Evolutionary conservation across 1,140 invertebrate genomes (phyloP).

Genomic region (Drosophila sproati): DNA sequence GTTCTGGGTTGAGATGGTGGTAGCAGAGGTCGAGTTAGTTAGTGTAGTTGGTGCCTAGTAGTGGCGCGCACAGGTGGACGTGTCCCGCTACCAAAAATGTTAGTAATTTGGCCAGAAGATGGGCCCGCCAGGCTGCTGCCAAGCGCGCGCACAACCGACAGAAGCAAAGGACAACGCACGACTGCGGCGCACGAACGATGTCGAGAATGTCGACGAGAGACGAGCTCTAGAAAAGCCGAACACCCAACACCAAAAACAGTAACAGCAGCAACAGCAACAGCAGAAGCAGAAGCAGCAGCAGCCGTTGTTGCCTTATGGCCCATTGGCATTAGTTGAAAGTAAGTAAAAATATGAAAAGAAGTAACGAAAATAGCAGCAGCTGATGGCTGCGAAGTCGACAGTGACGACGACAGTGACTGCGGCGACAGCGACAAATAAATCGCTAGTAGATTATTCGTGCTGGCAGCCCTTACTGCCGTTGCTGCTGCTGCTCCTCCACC

Average conservation of each 20-base stretch:
- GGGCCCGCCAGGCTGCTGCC: constrained; percentile 35
- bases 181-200: constrained; percentile 49
- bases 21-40: constrained; percentile 12
- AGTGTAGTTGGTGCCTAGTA: constrained; percentile 29
- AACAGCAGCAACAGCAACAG: constrained; percentile 31
- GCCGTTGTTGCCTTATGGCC: constrained; percentile 32
- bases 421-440: constrained; percentile 72
- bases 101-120: constrained; percentile 43
- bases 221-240: constrained; percentile 48
- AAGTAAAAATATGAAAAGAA: constrained; percentile 80
- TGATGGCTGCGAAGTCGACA: constrained; percentile 21
- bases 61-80: constrained; percentile 66
- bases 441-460: constrained; percentile 81
- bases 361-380: constrained; percentile 76
- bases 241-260: constrained; percentile 16
- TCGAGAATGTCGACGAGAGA: constrained; percentile 16
- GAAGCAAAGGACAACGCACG: constrained; percentile 79
- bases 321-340: constrained; percentile 63
- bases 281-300: constrained; percentile 32
- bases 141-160: constrained; percentile 73
- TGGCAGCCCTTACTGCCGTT: constrained; percentile 56
- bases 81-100: constrained; percentile 32
- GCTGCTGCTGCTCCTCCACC: too few species aligned
- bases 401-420: constrained; percentile 21
- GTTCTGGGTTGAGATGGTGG: constrained; percentile 38